A percentile compares a stretch with the other conserved stretches of the same genome.
Evolutionary conservation across 2,113 vertebrate species (phyloP).

Genomic region (Cyprinodon brontotheroides): DNA sequence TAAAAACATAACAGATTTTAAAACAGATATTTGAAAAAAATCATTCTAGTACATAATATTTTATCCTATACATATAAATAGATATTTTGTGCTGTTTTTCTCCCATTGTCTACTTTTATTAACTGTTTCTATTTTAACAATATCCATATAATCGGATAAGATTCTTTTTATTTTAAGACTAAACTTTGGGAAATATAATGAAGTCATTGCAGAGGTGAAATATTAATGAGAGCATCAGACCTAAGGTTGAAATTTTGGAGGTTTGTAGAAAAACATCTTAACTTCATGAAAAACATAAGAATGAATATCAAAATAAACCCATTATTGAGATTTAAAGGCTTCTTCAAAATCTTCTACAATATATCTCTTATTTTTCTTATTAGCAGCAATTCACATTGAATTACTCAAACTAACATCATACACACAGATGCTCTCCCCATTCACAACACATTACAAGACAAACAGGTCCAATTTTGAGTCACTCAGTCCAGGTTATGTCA

Average conservation of each 20-base stretch:
- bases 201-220: background rate
- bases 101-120: background rate
- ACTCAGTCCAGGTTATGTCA: background rate
- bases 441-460: background rate
- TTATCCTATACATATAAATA: background rate
- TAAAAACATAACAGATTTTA: conserved; percentile 3
- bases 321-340: background rate
- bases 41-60: background rate
- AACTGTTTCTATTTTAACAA: background rate
- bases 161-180: background rate
- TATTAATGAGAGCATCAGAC: background rate
- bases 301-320: background rate
- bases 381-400: too few species aligned
- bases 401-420: too few species aligned
- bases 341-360: background rate
- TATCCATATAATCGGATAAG: background rate
- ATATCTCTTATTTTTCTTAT: too few species aligned
- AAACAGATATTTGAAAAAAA: conserved; percentile 20
- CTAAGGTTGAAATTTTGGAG: background rate
- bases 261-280: background rate
- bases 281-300: background rate
- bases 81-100: background rate
- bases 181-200: background rate
- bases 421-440: too few species aligned
- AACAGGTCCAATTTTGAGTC: background rate